phyloP scores from a whole-genome alignment of 1,140 invertebrate species.

The Hyphantria cunea region DNA sequence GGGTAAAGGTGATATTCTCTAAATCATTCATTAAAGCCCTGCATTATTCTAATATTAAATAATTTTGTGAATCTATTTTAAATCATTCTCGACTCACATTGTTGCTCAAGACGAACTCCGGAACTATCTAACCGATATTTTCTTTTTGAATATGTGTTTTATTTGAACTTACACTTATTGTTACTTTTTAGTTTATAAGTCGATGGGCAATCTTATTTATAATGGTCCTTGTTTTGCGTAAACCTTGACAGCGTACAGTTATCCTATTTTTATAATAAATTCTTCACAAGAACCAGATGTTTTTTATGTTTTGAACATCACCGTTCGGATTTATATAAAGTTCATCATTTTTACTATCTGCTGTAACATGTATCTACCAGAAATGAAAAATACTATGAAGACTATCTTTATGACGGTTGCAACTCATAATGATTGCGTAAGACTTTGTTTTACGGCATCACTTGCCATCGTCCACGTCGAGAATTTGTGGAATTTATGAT shows the following conservation, averaged over 20 bases:
- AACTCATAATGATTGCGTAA: conserved; percentile 23
- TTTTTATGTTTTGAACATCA: background rate
- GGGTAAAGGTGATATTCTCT: no score
- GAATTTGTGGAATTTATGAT: conserved; percentile 20
- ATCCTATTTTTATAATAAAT: background rate
- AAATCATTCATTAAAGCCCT: no score
- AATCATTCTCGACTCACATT: no score
- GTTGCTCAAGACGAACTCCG: no score
- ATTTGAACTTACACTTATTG: no score
- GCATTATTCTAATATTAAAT: no score
- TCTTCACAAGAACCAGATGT: background rate
- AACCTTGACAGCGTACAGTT: background rate
- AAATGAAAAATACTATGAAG: conserved; percentile 9
- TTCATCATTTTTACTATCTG: conserved; percentile 9
- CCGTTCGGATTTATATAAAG: background rate
- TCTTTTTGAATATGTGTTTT: no score
- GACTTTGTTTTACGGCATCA: conserved; percentile 19
- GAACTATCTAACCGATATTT: no score
- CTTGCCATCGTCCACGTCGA: conserved; percentile 1
- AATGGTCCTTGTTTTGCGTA: background rate
- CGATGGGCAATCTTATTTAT: no score
- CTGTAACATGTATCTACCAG: conserved; percentile 4
- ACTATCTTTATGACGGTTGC: conserved; percentile 18
- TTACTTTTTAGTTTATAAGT: no score
- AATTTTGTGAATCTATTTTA: no score